These are phyloP conservation scores for Ptychobarbus kaznakovi DNA, from an alignment of 2,797 vertebrate species.

Conservation along the genomic window DNA sequence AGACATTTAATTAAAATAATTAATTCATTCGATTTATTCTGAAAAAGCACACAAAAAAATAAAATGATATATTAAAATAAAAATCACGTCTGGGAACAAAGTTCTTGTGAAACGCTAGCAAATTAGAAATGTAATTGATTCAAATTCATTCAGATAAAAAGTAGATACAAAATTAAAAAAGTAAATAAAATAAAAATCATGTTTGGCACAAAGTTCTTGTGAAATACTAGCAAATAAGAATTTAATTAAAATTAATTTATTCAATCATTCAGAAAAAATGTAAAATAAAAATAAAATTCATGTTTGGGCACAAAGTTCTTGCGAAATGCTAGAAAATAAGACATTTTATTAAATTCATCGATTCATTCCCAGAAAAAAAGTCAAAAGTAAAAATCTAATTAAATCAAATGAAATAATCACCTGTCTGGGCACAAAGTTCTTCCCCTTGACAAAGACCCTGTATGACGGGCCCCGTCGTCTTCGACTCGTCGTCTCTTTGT, in stretches of 20 bases:
- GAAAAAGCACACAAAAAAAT: neutral
- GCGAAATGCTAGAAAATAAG: neutral
- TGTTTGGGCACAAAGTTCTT: too few relatives aligned
- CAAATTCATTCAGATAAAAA: too few relatives aligned
- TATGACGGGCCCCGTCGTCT: conserved; percentile 81
- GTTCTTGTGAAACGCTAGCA: too few relatives aligned
- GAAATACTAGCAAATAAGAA: too few relatives aligned
- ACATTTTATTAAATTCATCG: neutral
- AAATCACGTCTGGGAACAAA: too few relatives aligned
- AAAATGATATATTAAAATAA: neutral
- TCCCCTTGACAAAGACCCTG: conserved; percentile 90
- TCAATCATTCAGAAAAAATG: neutral
- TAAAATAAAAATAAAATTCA: neutral
- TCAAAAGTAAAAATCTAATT: too few relatives aligned
- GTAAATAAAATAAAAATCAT: conserved; percentile 66
- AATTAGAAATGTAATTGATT: too few relatives aligned
- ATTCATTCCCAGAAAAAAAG: neutral
- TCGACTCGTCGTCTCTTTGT: conserved; percentile 74
- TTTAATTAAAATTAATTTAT: neutral
- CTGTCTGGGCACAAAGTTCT: conserved; percentile 89
- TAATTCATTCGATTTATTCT: neutral
- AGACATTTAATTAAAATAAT: neutral
- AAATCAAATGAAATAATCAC: conserved; percentile 62
- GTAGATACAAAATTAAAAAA: too few relatives aligned
- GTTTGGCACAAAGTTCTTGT: conserved; percentile 87